These are phyloP conservation scores for Microcebus murinus DNA, from an alignment of 2,113 vertebrate genomes.

Conservation along the genomic window DNA sequence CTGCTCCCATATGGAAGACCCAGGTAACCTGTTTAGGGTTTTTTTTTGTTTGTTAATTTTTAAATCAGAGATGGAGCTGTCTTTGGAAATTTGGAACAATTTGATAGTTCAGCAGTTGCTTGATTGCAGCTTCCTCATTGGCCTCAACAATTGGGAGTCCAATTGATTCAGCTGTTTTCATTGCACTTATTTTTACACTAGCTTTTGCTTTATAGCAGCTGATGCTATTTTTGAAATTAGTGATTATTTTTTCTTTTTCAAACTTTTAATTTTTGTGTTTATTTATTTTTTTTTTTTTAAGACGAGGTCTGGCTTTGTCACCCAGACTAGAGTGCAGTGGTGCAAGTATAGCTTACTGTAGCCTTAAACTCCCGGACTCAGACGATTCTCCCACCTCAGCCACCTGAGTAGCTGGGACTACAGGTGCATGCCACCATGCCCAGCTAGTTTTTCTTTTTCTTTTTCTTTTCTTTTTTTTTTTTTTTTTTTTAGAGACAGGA, in stretches of 20 bases:
- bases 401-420: too few species aligned
- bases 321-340: too few species aligned
- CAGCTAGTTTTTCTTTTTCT: too few species aligned
- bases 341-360: too few species aligned
- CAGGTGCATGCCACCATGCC: too few species aligned
- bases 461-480: too few species aligned
- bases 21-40: background rate
- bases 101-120: background rate
- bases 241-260: background rate
- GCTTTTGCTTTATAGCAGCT: background rate
- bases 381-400: too few species aligned
- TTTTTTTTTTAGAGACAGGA: too few species aligned
- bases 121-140: background rate
- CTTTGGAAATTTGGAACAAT: background rate
- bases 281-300: too few species aligned
- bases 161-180: background rate
- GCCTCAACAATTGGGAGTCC: background rate
- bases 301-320: too few species aligned
- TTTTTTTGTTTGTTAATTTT: background rate
- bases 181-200: background rate
- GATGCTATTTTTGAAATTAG: background rate
- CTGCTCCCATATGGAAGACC: background rate
- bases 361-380: too few species aligned
- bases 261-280: background rate
- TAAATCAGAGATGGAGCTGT: background rate